phyloP scores from a whole-genome alignment of 2,113 vertebrate species.

The Rhombomys opimus region DNA sequence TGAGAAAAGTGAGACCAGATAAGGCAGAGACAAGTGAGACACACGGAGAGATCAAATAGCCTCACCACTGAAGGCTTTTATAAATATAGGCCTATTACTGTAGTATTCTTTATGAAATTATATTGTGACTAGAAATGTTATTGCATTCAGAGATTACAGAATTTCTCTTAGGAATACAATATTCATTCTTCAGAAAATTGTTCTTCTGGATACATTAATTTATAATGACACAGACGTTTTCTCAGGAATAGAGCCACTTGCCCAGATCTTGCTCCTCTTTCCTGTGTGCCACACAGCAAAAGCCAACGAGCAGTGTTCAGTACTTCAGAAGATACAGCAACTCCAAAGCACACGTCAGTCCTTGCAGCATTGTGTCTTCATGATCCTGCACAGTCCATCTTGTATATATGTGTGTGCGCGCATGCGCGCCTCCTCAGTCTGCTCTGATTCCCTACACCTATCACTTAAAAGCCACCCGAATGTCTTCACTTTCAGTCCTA shows the following conservation, averaged over 20 bases:
- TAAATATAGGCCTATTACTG: background rate
- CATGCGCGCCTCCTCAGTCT: background rate
- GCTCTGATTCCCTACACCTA: background rate
- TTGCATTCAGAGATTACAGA: background rate
- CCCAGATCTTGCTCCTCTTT: background rate
- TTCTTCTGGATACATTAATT: background rate
- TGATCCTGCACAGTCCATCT: background rate
- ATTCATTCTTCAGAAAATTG: background rate
- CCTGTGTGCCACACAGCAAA: background rate
- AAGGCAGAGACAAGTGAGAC: background rate
- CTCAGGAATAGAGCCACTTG: background rate
- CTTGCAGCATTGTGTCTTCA: background rate
- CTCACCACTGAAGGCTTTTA: background rate
- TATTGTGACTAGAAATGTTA: background rate
- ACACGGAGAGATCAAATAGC: background rate
- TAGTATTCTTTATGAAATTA: background rate
- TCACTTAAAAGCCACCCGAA: background rate
- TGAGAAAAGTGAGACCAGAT: background rate
- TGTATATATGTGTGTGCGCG: too few relatives aligned
- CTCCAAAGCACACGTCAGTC: background rate
- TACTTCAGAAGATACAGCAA: background rate
- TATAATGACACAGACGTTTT: background rate
- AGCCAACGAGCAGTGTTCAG: background rate
- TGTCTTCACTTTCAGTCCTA: background rate
- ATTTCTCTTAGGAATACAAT: constrained; percentile 9